Evolutionary conservation across 2,113 vertebrate species (phyloP).

Genomic region (Dipodomys spectabilis): DNA sequence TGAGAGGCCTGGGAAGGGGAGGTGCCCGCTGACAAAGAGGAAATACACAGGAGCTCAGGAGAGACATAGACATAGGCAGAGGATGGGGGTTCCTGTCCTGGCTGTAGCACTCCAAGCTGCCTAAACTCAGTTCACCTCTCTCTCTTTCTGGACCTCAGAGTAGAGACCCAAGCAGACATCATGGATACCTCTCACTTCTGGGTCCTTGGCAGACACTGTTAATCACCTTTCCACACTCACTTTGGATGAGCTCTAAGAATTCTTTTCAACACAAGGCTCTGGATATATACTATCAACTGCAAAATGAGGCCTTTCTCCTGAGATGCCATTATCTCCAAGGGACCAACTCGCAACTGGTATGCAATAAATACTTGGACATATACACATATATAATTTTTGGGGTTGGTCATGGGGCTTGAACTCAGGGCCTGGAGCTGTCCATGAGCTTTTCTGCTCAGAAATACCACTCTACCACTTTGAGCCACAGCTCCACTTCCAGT

Average conservation of each 20-base stretch:
- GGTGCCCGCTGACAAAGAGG: neutral
- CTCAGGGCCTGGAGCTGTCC: no score
- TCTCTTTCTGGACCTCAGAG: neutral
- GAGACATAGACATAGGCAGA: neutral
- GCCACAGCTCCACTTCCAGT: no score
- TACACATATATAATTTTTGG: no score
- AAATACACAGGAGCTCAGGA: no score
- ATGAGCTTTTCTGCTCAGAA: no score
- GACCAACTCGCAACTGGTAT: neutral
- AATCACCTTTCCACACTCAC: neutral
- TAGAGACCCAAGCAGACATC: neutral
- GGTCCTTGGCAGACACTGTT: neutral
- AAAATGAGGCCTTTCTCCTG: neutral
- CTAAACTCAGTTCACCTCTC: fast-evolving
- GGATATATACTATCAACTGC: neutral
- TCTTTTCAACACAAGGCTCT: neutral
- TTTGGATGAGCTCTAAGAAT: neutral
- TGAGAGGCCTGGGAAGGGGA: neutral
- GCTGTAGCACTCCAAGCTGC: neutral
- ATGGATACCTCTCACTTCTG: neutral
- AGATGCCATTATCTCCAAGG: conserved; percentile 2
- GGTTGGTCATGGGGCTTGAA: no score
- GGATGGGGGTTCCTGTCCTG: neutral
- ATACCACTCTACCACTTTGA: no score
- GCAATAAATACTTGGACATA: conserved; percentile 35